Evolutionary conservation across 2,888 invertebrate genomes (phyloP), one percentile per base, ranked within the genome.

Genomic region (Hypercompe scribonia): DNA sequence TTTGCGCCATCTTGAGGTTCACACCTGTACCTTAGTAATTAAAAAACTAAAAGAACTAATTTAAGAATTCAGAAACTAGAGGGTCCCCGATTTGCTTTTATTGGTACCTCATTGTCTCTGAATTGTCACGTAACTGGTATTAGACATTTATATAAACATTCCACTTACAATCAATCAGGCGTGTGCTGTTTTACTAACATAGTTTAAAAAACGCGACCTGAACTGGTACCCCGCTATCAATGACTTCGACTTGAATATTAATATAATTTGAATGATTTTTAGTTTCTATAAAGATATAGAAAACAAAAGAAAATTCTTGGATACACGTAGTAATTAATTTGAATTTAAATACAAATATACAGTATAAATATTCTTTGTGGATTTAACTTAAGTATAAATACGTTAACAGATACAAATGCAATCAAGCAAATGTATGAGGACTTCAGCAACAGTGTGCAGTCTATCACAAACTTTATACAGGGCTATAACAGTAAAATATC

Each of bases 381-480:
- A 28, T 8, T 61, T 61, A 61, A 8, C 61, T 31, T 18, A 61
- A 61, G 15, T 31, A 31, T 61, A 15, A 61, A 61, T 61, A 61
- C 31, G 33, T 4, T 64, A 50, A 50, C 24, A 54, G n/a, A 54
- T 54, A 24, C 24, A 65, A 50, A 18, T 64, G 34, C 63, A 66
- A 73, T 77, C 70, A 83, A 82, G 85, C 88, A 87, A 88, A 83
- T 85, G 87, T 85, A 87, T 86, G 81, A 78, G 81, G 36, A 80
- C 73, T 71, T 71, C 65, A 73, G 69, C 83, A 81, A 82, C 86
- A 80, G 83, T 86, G 86, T 86, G 86, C 89, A 87, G 86, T 93
- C 82, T 84, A 82, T 93, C 90, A 89, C 89, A 79, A 84, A 86
- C 87, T 93, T 94, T 93, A 94, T 90, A 87, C 80, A 83, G 79